Percentiles rank a stretch among this genome's conserved stretches.
phyloP scores from a whole-genome alignment of 2,113 vertebrate species.

The Tachysurus vachellii region DNA sequence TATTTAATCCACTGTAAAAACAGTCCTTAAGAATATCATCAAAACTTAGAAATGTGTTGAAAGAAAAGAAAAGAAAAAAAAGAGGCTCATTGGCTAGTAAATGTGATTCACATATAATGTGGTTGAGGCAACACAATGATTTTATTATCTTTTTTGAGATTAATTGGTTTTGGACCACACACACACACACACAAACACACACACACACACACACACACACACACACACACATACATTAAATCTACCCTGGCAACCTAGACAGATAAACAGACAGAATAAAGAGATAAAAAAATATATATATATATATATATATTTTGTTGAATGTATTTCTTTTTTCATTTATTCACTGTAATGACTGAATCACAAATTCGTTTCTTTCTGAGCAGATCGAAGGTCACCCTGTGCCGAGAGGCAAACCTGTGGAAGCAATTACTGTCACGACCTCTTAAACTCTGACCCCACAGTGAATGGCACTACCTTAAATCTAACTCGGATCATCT shows the following conservation, averaged over 20 bases:
- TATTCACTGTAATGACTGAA: background rate
- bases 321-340: background rate
- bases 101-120: background rate
- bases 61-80: background rate
- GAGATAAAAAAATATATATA: background rate
- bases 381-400: conserved; percentile 45
- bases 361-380: conserved; percentile 1
- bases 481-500: background rate
- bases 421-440: conserved; percentile 49
- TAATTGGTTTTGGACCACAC: background rate
- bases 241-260: background rate
- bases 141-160: background rate
- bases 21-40: background rate
- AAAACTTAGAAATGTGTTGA: background rate
- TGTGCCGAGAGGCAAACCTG: conserved; percentile 48
- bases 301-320: background rate
- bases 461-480: conserved; percentile 26
- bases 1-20: background rate
- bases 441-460: conserved; percentile 49
- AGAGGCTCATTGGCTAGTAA: background rate
- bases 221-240: background rate
- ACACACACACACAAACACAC: conserved; percentile 19
- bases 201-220: background rate
- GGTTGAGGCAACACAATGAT: background rate
- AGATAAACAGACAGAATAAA: background rate